Conservation (phyloP, 2,888 invertebrate species). For the Dicycla oo region DNA sequence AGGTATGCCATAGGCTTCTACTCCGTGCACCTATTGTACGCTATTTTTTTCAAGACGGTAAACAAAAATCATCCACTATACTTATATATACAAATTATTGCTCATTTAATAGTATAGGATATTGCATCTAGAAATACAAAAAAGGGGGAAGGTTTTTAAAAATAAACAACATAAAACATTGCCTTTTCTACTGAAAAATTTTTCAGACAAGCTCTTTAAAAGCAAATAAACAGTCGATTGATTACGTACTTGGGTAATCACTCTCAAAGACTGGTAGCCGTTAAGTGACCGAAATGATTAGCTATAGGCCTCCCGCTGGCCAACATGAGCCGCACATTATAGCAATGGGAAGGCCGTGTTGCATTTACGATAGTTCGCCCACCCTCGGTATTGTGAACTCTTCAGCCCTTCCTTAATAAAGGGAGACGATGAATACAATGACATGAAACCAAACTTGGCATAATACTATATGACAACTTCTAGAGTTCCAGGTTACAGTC, state of each 20-base stretch:
- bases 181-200: neutral
- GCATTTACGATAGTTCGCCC: constrained; percentile 73
- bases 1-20: too few relatives aligned
- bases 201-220: constrained; percentile 26
- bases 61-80: too few relatives aligned
- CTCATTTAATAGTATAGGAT: too few relatives aligned
- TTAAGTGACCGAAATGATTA: constrained; percentile 85
- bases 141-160: too few relatives aligned
- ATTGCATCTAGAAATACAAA: too few relatives aligned
- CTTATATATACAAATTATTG: too few relatives aligned
- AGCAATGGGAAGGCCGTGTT: constrained; percentile 79
- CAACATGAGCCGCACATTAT: constrained; percentile 83
- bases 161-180: neutral
- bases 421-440: constrained; percentile 10
- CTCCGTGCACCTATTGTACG: too few relatives aligned
- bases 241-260: constrained; percentile 73
- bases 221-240: constrained; percentile 52
- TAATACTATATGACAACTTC: neutral
- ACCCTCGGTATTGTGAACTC: constrained; percentile 65
- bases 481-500: too few relatives aligned
- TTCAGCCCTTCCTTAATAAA: constrained; percentile 61
- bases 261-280: constrained; percentile 77
- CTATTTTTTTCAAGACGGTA: too few relatives aligned
- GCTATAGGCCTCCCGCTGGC: constrained; percentile 81
- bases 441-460: constrained; percentile 5